Evolutionary conservation across 2,113 vertebrate species (phyloP).

Genomic region (Pitta sordida): DNA sequence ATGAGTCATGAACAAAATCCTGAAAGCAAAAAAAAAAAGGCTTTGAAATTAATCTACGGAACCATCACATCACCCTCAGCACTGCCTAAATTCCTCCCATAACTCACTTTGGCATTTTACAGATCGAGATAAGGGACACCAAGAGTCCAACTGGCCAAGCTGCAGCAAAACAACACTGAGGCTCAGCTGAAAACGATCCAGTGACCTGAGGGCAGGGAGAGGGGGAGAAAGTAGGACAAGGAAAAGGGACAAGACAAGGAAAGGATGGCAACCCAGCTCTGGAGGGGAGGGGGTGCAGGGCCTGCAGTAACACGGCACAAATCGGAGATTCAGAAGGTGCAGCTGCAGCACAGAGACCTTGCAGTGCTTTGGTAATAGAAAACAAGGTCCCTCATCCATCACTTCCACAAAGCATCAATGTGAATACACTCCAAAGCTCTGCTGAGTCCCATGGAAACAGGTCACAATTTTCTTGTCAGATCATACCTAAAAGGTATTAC

Average conservation of each 20-base stretch:
- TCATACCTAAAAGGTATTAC: background rate
- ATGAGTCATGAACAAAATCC: background rate
- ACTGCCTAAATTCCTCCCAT: background rate
- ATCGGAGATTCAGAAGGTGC: background rate
- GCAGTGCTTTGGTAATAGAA: background rate
- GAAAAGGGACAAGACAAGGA: background rate
- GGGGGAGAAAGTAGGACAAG: background rate
- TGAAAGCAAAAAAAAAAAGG: background rate
- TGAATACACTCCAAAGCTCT: background rate
- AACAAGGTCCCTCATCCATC: background rate
- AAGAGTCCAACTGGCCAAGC: background rate
- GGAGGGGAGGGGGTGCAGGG: background rate
- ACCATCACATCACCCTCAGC: background rate
- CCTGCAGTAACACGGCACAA: background rate
- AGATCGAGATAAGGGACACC: background rate
- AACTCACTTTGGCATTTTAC: background rate
- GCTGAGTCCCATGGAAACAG: background rate
- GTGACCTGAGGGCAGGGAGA: background rate
- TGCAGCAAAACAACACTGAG: background rate
- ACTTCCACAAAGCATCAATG: background rate
- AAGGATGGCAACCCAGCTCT: rapidly evolving
- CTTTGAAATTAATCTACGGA: background rate
- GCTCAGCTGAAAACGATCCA: background rate
- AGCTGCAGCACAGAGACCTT: background rate
- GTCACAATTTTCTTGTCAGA: background rate